Conservation (phyloP, 2,888 invertebrate species). For the Trypoxylon attenuatum region DNA sequence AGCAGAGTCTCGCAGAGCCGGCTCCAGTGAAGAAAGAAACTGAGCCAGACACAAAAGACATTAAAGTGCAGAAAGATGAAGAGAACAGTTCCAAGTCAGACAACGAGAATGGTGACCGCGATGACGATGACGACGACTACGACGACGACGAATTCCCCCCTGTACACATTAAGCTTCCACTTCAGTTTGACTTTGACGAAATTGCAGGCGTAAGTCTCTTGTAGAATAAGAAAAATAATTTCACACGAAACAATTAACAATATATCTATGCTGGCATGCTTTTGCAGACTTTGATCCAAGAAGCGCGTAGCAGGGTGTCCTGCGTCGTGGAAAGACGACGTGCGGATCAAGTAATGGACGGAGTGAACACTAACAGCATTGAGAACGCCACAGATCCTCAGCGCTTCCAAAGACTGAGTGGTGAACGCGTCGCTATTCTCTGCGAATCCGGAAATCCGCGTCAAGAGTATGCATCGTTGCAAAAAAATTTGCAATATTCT, state of each 20-base stretch:
- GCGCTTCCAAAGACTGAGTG: conserved; percentile 83
- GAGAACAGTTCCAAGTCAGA: conserved; percentile 75
- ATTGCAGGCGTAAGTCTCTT: conserved; percentile 79
- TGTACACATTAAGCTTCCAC: conserved; percentile 84
- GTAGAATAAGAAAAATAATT: too few relatives aligned
- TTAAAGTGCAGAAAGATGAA: conserved; percentile 76
- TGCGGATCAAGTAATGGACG: conserved; percentile 89
- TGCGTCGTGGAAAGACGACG: conserved; percentile 92
- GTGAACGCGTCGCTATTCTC: conserved; percentile 91
- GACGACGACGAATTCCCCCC: conserved; percentile 74
- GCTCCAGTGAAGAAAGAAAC: conserved; percentile 54
- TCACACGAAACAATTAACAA: neutral
- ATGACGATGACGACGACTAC: conserved; percentile 76
- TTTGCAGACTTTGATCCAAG: conserved; percentile 76
- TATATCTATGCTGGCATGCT: neutral
- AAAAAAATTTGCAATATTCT: neutral
- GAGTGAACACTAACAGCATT: conserved; percentile 82
- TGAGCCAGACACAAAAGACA: conserved; percentile 61
- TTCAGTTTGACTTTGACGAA: conserved; percentile 89
- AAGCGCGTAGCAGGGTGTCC: conserved; percentile 86
- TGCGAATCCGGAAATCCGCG: conserved; percentile 87
- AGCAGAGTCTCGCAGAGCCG: conserved; percentile 61
- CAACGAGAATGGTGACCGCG: conserved; percentile 77
- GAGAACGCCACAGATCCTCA: conserved; percentile 84
- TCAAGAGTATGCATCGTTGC: conserved; percentile 75